Evolutionary conservation across 2,113 vertebrate genomes (phyloP), one percentile per base, ranked within the genome.

Genomic region (Microtus ochrogaster): DNA sequence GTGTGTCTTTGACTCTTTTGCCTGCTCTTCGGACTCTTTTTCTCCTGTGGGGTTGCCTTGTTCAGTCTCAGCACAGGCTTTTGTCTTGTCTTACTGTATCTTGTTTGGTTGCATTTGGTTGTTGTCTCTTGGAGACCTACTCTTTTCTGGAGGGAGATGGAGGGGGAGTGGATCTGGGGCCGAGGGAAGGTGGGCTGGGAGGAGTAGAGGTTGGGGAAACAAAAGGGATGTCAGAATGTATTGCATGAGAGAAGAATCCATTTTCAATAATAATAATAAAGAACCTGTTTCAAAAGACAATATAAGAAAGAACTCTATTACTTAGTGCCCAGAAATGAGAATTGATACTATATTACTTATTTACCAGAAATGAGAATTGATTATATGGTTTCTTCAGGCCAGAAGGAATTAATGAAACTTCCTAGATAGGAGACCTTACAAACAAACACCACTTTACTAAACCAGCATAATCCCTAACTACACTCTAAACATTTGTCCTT

Each of bases 381-480:
- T 76, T 87, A 91, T 89, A 91, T 87, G 58, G 65, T 13, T 93
- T 95, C 84, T 70, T 79, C 33, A 6, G 82, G 41, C 28, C 73
- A 89, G 68, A 97, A 97, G 70, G 94, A 95, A 55, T 97, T 98
- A 95, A 95, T 65, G 7, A 14, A 74, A 90, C 55, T 95, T 92
- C 84, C 72, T 81, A 90, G 68, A 94, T 41, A 93, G 93, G 91
- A 26, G 52, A 61, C 13, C 52, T 21, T 61, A 39, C 22, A 83
- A 83, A 26, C 24, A 83, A 83, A 63, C 7, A 12, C 58, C 58
- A 26, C 81, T 63, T 41, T 28, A 39, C 81, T 83, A 41, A 83
- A 10, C 4, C n/a, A 83, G 55, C 24, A 83, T 24, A 63, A 63
- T 83, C 81, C 81, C 24, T 63, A 63, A 63, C n/a, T 63, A 63